A percentile compares a stretch with the other conserved stretches of the same genome.
Conservation (phyloP, 2,113 vertebrate genomes). For the Pleuronectes platessa region DNA sequence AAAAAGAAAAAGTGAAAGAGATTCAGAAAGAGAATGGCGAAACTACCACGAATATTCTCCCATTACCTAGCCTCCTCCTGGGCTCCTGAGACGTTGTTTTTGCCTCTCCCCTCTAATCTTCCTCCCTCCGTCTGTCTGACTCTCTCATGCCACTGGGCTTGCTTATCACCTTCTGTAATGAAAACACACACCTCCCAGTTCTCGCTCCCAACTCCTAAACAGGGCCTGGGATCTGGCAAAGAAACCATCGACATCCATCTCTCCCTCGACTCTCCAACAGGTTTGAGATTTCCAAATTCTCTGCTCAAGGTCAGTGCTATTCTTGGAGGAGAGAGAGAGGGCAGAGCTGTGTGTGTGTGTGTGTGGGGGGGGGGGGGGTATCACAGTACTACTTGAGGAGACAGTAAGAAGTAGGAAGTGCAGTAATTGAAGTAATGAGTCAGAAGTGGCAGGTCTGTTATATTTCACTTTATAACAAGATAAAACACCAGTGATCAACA, state of each 20-base stretch:
- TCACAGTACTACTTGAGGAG: not conserved
- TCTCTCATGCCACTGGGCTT: conserved; percentile 76
- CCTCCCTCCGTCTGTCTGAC: conserved; percentile 38
- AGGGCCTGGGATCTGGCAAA: conserved; percentile 31
- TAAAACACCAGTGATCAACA: conserved; percentile 13
- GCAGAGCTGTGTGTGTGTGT: conserved; percentile 5
- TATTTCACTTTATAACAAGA: conserved; percentile 18
- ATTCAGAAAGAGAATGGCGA: conserved; percentile 7
- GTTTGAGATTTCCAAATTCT: conserved; percentile 67
- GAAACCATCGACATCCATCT: conserved; percentile 55
- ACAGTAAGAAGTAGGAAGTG: not conserved
- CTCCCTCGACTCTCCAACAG: conserved; percentile 53
- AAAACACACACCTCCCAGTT: conserved; percentile 50
- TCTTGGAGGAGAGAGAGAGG: not conserved
- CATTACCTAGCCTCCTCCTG: conserved; percentile 22
- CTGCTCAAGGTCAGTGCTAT: conserved; percentile 67
- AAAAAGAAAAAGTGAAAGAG: too few species aligned
- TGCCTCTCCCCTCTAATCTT: conserved; percentile 24
- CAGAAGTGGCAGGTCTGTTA: not conserved
- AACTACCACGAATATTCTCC: conserved; percentile 10
- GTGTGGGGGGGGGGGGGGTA: not conserved
- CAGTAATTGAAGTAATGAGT: not conserved
- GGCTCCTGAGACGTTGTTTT: conserved; percentile 22
- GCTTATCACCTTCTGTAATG: conserved; percentile 91
- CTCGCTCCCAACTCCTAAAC: conserved; percentile 52